Percentiles rank a stretch among this genome's conserved stretches.
These are phyloP conservation scores for Pachyseris speciosa DNA, from an alignment of 64 coral and sea anemone genomes.

Conservation along the genomic window DNA sequence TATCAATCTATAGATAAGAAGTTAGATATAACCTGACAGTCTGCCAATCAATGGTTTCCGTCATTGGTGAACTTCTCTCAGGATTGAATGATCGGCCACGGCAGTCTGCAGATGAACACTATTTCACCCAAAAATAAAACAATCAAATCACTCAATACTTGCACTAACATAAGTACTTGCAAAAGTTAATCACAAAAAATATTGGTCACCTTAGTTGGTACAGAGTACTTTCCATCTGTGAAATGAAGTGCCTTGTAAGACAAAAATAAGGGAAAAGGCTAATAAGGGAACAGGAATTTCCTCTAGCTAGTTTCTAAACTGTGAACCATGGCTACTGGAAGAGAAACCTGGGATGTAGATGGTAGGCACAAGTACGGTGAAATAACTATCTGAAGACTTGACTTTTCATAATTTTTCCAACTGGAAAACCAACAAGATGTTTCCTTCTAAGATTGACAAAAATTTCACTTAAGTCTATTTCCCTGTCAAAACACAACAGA, in stretches of 20 bases:
- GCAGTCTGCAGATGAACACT: conserved; percentile 85
- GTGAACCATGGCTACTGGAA: not conserved
- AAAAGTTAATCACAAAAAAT: not conserved
- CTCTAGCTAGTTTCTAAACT: too few species aligned
- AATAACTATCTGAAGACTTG: too few species aligned
- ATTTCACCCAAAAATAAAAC: not conserved
- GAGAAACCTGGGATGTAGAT: too few species aligned
- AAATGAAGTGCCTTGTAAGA: conserved; percentile 70
- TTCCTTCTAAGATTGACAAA: too few species aligned
- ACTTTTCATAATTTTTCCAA: too few species aligned
- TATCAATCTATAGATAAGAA: too few species aligned
- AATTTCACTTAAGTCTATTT: too few species aligned
- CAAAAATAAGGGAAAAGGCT: not conserved
- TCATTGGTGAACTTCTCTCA: conserved; percentile 89
- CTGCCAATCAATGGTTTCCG: conserved; percentile 96
- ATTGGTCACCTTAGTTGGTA: conserved; percentile 83
- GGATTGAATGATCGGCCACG: conserved; percentile 80
- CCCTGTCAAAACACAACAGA: too few species aligned
- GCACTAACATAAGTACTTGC: not conserved
- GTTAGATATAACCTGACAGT: too few species aligned
- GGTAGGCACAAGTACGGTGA: too few species aligned
- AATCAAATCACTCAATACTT: not conserved
- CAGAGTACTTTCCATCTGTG: conserved; percentile 91
- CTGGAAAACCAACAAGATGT: too few species aligned
- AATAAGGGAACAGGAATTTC: not conserved